Conservation (phyloP, 2,888 invertebrate species). For the Bellardia pandia region DNA sequence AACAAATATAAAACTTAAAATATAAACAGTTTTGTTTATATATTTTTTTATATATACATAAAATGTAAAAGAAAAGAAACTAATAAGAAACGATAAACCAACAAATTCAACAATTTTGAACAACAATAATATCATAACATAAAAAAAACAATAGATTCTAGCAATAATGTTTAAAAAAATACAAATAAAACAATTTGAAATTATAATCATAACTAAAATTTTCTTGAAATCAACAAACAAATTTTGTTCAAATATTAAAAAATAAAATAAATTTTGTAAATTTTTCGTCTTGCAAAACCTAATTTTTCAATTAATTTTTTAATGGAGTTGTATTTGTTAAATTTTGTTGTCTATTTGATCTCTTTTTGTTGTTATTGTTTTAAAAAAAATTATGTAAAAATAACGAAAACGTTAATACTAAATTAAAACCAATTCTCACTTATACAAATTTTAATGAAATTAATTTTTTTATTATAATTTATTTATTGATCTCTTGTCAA, state of each 20-base stretch:
- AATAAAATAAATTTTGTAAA: not conserved
- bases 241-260: not conserved
- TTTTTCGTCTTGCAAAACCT: not conserved
- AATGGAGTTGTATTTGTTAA: constrained; percentile 23
- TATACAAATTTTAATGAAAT: not conserved
- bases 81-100: constrained; percentile 23
- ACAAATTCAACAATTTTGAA: constrained; percentile 22
- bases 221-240: not conserved
- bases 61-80: not conserved
- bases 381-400: too few species aligned
- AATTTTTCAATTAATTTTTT: not conserved
- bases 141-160: constrained; percentile 21
- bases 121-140: not conserved
- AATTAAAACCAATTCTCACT: too few species aligned
- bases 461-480: not conserved
- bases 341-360: constrained; percentile 25
- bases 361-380: not conserved
- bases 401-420: too few species aligned
- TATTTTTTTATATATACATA: constrained; percentile 32
- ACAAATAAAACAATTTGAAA: constrained; percentile 10
- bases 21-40: constrained; percentile 47
- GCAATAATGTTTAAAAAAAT: constrained; percentile 10
- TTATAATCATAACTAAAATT: too few species aligned
- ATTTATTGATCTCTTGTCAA: too few species aligned
- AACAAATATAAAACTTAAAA: constrained; percentile 18